Base-by-base conservation (phyloP, 2,797 vertebrate genomes). In the Rallus crepitans region DNA sequence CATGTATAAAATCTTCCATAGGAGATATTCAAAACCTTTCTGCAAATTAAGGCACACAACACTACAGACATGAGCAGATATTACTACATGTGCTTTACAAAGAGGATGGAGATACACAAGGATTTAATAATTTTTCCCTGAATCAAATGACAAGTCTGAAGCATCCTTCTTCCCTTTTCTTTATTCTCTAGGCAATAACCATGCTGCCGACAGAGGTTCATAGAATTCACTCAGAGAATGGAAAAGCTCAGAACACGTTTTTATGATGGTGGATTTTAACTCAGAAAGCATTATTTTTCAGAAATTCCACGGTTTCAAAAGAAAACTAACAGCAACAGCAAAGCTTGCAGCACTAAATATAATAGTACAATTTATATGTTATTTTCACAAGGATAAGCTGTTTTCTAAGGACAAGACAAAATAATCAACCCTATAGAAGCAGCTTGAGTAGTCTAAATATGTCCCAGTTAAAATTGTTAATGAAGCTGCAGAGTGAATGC, bases 391-490 rank as follows among this genome's bases (percentile, higher is more conserved):
- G 90, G 85, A 95, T 96, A 94, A 96, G 93, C 94, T 95, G 85
- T 95, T 96, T 97, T 96, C 95, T 93, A 94, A 95, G 89, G 92
- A 93, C 90, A 96, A 96, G 85, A 82, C 88, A 96, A 88, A 94
- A 96, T 89, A 95, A 96, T 94, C 94, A 95, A 95, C 76, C 87
- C 82, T 84, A 92, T 89, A 93, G 92, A 93, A 94, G 68, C 88
- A 93, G 66, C 91, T 80, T 78, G 89, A 95, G 86, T 73, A 95
- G 87, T 86, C 94, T 96, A 97, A 96, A 97, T 96, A 94, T 91
- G 96, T 96, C 90, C 91, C 92, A 94, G 93, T 96, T 96, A 96
- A 96, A 96, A 93, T 90, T 94, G 94, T 96, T 97, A 96, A 95
- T 96, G 94, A 96, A 94, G 95, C 89, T 89, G 82, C 78, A 79